Evolutionary conservation across 2,113 vertebrate genomes (phyloP), one percentile per base, ranked within the genome.

Genomic region (Alosa alosa): DNA sequence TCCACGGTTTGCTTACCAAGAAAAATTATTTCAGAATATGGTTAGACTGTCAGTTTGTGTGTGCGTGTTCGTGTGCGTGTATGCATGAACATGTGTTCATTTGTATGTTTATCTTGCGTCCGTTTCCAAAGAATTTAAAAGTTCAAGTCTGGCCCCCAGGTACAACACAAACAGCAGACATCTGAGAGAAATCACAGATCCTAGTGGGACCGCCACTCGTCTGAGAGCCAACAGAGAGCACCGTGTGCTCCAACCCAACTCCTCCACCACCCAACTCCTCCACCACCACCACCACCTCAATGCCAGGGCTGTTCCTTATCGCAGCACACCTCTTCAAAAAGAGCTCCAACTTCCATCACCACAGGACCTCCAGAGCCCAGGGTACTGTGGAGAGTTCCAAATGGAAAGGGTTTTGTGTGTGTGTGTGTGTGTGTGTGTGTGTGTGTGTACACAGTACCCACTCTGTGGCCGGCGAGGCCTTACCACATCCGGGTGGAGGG

Each of bases 231-330:
- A 78, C 72, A 78, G 72, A 78, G 72, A 78, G 20, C 31, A 1
- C 72, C 31, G 72, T 78, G 72, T 78, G 72, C 72, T 78, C 31
- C 31, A 39, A 20, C 3, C 55, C 18, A 60, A 52, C 50, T 52
- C 11, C 83, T 22, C 36, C 17, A 36, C 18, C 36, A 4, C 75
- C 57, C 84, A 52, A 5, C 0, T 82, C 81, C 10, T 49, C n/a
- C 52, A 57, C 78, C 6, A 36, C 36, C 47, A 25, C 86, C 45
- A 81, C 82, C 47, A n/a, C 86, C 46, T 85, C 82, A 49, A 45
- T 84, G 44, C 84, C 83, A 39, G 68, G 39, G n/a, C 68, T 39
- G 82, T 47, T 39, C 7, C 41, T 72, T 88, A 90, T 90, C 85
- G 47, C 82, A 85, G 82, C 75, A 85, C 60, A 60, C 49, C 57